These are phyloP conservation scores for Apotomis turbidana DNA, from an alignment of 2,888 invertebrate species.

Conservation along the genomic window DNA sequence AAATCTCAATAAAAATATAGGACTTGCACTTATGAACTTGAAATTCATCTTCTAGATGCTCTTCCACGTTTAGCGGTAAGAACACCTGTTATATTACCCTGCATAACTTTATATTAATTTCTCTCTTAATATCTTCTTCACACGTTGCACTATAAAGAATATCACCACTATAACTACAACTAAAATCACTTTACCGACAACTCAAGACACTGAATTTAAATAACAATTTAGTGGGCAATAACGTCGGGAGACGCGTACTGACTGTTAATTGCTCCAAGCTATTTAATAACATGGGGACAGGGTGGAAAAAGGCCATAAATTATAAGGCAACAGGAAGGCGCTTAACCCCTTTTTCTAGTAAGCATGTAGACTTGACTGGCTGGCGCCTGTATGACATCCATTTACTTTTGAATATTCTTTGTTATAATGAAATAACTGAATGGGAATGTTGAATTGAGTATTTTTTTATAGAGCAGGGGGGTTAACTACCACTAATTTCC, in stretches of 20 bases:
- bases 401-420: neutral
- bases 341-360: neutral
- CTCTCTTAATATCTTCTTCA: too few relatives aligned
- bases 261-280: slow-evolving; percentile 73
- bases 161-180: neutral
- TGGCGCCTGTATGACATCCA: neutral
- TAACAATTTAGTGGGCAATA: slow-evolving; percentile 73
- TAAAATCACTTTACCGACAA: slow-evolving; percentile 49
- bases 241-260: slow-evolving; percentile 64
- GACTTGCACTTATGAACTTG: too few relatives aligned
- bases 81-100: too few relatives aligned
- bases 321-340: neutral
- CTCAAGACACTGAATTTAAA: slow-evolving; percentile 69
- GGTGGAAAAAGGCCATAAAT: neutral
- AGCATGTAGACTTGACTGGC: neutral
- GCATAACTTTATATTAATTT: too few relatives aligned
- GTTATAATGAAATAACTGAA: neutral
- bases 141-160: too few relatives aligned
- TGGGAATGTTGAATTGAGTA: neutral
- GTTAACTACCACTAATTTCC: too few relatives aligned
- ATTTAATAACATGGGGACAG: slow-evolving; percentile 62
- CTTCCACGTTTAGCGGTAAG: too few relatives aligned
- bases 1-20: too few relatives aligned
- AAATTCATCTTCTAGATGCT: too few relatives aligned
- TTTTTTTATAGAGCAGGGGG: neutral